Base-by-base conservation (phyloP, 2,888 invertebrate genomes). In the Clunio marinus region DNA sequence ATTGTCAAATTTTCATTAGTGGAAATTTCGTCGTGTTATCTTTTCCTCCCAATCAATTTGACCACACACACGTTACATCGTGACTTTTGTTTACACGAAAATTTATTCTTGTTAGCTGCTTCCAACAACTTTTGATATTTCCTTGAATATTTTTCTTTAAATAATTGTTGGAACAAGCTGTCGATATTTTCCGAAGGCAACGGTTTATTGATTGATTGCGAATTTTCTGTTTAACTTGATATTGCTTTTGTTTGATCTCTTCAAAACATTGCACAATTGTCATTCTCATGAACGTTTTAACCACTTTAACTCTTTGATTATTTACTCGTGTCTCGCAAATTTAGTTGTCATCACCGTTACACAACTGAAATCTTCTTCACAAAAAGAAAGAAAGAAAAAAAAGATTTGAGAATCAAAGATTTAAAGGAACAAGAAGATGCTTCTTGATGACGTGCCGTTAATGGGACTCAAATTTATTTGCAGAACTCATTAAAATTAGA, bases 401-500 rank as follows among this genome's bases (percentile, higher is more conserved):
- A 22, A 22, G 51, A 51, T 13, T 51, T 51, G 22, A 22, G 20
- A 13, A 8, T 17, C 20, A 22, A n/a, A 2, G 20, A 51, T 13
- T 17, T 22, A 32, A 5, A 5, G 51, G n/a, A n/a, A n/a, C n/a
- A 51, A 22, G 20, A 17, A 20, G 51, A 51, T 51, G 51, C 13
- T 4, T 4, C 8, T 15, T 7, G n/a, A n/a, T n/a, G 45, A 20
- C 51, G 13, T 51, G 17, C 22, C 17, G 51, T 7, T 51, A 51
- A 51, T 51, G 17, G 22, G 3, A 20, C n/a, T 51, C 7, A 7
- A 51, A 22, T 51, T 22, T 51, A 51, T 51, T 51, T 51, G 17
- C 51, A 17, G 20, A 41, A 22, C 51, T 51, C 51, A 51, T 51
- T 51, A n/a, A 51, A 51, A 22, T 51, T 51, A 51, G 51, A 51